A percentile compares a stretch with the other conserved stretches of the same genome.
Conservation (phyloP, 1,140 invertebrate genomes). For the Drosophila sp. region DNA sequence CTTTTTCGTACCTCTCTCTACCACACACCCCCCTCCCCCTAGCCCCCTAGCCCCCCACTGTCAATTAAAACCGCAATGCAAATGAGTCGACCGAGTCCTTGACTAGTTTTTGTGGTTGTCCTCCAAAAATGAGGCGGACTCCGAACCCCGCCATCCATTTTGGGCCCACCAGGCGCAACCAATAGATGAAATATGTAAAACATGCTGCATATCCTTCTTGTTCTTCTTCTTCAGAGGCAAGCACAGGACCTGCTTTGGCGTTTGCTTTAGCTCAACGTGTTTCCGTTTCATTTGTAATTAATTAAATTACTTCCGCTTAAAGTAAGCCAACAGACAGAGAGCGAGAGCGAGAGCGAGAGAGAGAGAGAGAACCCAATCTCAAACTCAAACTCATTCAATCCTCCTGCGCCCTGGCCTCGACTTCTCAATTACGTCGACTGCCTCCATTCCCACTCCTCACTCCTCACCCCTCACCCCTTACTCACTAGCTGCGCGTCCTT, state of each 20-base stretch:
- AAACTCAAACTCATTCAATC: constrained; percentile 39
- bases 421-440: constrained; percentile 68
- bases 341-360: not conserved
- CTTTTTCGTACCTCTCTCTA: constrained; percentile 5
- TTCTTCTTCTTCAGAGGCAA: too few species aligned
- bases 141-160: not conserved
- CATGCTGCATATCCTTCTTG: constrained; percentile 24
- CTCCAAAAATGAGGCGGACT: constrained; percentile 11
- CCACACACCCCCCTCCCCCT: not conserved
- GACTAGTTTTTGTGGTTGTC: constrained; percentile 26
- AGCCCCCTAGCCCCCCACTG: constrained; percentile 27
- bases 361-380: constrained; percentile 25
- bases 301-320: constrained; percentile 83
- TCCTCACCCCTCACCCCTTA: constrained; percentile 13
- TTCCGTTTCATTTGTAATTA: constrained; percentile 83
- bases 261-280: constrained; percentile 53
- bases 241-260: constrained; percentile 23
- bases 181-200: constrained; percentile 25
- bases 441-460: constrained; percentile 18
- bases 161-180: not conserved
- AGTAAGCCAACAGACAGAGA: constrained; percentile 45
- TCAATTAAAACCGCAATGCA: constrained; percentile 80
- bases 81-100: constrained; percentile 64
- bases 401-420: constrained; percentile 41
- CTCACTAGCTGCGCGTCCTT: not conserved